These are phyloP conservation scores for Melanophora roralis DNA, from an alignment of 2,888 invertebrate genomes.

Conservation along the genomic window DNA sequence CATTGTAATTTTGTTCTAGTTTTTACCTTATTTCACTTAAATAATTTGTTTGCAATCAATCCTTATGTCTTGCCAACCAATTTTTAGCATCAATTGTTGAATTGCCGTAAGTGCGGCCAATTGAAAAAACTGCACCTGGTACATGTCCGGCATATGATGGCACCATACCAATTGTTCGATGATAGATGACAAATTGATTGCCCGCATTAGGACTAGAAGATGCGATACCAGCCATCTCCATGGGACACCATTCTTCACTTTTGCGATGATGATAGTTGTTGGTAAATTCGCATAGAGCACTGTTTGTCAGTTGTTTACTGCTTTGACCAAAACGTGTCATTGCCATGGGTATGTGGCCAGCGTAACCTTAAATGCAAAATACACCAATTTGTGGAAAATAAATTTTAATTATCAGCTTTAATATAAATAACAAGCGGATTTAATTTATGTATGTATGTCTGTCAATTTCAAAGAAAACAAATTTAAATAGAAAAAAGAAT, in stretches of 20 bases:
- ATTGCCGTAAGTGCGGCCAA: conserved; percentile 86
- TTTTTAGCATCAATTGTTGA: conserved; percentile 85
- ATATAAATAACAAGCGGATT: no score
- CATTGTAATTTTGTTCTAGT: no score
- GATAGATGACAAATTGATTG: conserved; percentile 81
- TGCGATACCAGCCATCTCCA: conserved; percentile 69
- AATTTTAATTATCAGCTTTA: no score
- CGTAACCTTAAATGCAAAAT: conserved; percentile 67
- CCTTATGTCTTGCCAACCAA: conserved; percentile 80
- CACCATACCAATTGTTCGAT: conserved; percentile 84
- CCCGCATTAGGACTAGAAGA: conserved; percentile 67
- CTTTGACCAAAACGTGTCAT: conserved; percentile 73
- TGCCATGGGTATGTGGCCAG: conserved; percentile 74
- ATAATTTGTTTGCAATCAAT: conserved; percentile 58
- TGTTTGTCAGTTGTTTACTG: conserved; percentile 81
- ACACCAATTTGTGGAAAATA: neutral
- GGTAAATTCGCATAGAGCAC: conserved; percentile 86
- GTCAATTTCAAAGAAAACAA: no score
- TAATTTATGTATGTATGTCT: no score
- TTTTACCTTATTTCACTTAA: conserved; percentile 19
- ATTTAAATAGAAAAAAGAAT: neutral
- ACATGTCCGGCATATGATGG: conserved; percentile 89
- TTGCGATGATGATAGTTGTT: conserved; percentile 84
- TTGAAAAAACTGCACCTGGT: conserved; percentile 84
- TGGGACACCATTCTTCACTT: conserved; percentile 86